These are phyloP conservation scores for Teleopsis dalmanni DNA, from an alignment of 1,140 invertebrate species.

Conservation along the genomic window DNA sequence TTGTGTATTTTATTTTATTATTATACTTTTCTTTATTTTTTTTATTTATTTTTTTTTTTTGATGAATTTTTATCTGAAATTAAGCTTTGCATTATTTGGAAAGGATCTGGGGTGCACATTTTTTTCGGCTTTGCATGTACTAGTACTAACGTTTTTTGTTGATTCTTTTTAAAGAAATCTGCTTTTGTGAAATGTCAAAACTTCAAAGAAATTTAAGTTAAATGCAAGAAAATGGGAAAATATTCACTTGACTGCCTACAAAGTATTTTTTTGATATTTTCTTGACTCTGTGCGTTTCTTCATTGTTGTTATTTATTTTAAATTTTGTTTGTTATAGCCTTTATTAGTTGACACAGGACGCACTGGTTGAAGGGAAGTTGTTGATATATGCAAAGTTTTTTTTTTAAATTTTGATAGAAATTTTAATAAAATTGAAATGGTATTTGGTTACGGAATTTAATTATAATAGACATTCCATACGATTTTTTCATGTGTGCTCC, in stretches of 20 bases:
- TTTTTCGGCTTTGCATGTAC: not conserved
- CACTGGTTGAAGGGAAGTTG: no score
- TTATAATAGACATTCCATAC: no score
- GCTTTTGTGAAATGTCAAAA: slow-evolving; percentile 43
- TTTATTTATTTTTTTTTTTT: not conserved
- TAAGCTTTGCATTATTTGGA: not conserved
- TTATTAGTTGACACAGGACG: no score
- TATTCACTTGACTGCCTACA: slow-evolving; percentile 41
- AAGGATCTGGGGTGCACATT: not conserved
- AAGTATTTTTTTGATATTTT: slow-evolving; percentile 19
- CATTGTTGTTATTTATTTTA: no score
- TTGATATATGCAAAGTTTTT: no score
- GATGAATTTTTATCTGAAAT: not conserved
- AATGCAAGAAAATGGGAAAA: slow-evolving; percentile 43
- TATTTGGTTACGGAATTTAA: no score
- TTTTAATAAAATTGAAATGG: no score
- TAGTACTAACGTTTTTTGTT: not conserved
- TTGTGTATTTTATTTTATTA: slow-evolving; percentile 1
- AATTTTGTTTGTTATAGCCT: no score
- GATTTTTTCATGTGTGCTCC: no score
- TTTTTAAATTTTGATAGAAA: no score
- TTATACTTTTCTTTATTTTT: not conserved
- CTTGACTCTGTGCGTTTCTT: no score
- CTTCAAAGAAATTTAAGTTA: slow-evolving; percentile 39
- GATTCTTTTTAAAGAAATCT: slow-evolving; percentile 27